phyloP scores from a whole-genome alignment of 2,797 vertebrate genomes.

The Sarcoramphus papa region DNA sequence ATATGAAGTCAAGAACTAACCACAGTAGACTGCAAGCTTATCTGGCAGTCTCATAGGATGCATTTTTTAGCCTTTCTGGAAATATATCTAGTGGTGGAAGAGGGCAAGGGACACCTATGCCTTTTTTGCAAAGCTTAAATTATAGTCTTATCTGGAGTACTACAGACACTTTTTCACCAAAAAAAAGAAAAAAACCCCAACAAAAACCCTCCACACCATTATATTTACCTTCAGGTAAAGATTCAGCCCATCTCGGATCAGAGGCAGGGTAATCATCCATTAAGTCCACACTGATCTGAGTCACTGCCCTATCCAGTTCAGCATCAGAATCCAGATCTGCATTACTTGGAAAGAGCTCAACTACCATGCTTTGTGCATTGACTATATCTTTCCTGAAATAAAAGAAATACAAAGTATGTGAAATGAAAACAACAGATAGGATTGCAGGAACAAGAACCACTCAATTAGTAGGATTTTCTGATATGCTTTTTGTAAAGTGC shows the following conservation, averaged over 20 bases:
- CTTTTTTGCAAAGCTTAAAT: background rate
- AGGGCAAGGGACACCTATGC: background rate
- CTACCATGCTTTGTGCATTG: constrained; percentile 82
- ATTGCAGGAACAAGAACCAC: background rate
- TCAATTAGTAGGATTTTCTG: background rate
- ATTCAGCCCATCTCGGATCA: constrained; percentile 96
- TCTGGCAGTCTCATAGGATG: background rate
- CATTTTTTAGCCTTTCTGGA: background rate
- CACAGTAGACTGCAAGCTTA: background rate
- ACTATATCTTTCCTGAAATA: constrained; percentile 83
- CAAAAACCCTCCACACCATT: background rate
- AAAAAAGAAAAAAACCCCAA: background rate
- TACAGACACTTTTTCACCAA: background rate
- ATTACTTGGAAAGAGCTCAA: constrained; percentile 82
- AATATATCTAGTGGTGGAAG: background rate
- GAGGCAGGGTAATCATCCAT: constrained; percentile 94
- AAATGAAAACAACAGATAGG: background rate
- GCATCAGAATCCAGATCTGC: constrained; percentile 69
- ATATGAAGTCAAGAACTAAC: background rate
- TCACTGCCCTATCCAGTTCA: constrained; percentile 85
- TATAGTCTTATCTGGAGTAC: background rate
- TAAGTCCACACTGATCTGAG: constrained; percentile 87
- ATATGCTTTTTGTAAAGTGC: background rate
- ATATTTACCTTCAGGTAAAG: constrained; percentile 88
- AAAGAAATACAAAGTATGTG: background rate